phyloP scores from a whole-genome alignment of 2,797 vertebrate species.

The Sebastolobus alascanus region DNA sequence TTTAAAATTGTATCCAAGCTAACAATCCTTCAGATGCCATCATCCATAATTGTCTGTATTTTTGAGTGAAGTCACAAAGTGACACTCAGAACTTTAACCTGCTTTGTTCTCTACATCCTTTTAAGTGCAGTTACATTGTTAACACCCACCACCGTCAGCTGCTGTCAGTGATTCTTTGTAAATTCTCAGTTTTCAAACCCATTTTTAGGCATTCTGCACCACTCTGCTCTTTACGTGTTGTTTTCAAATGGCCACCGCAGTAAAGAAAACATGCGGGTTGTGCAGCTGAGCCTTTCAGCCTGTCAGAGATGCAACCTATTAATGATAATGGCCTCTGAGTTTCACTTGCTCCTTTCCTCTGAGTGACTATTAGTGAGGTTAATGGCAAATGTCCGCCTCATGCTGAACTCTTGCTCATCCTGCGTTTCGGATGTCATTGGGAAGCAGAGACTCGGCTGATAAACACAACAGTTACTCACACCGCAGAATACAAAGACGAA shows the following conservation, averaged over 20 bases:
- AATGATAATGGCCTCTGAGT: conserved; percentile 66
- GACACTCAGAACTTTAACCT: conserved; percentile 38
- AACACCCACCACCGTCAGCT: conserved; percentile 19
- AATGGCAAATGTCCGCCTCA: conserved; percentile 45
- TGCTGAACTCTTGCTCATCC: conserved; percentile 29
- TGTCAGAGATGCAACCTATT: conserved; percentile 50
- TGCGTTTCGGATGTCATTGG: conserved; percentile 33
- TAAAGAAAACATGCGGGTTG: conserved; percentile 7
- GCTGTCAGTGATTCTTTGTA: conserved; percentile 2
- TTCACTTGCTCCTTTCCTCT: conserved; percentile 46
- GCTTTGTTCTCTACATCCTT: conserved; percentile 27
- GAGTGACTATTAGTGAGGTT: conserved; percentile 64
- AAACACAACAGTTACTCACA: background rate
- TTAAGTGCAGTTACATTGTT: conserved; percentile 26
- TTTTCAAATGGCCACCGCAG: conserved; percentile 21
- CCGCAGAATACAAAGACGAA: background rate
- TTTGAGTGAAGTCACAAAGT: conserved; percentile 36
- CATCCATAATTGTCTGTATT: conserved; percentile 36
- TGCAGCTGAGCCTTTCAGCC: conserved; percentile 19
- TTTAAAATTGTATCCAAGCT: conserved; percentile 28
- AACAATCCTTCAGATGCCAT: conserved; percentile 40
- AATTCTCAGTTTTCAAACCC: conserved; percentile 44
- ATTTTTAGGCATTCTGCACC: conserved; percentile 40
- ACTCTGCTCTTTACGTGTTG: conserved; percentile 1
- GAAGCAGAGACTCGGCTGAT: conserved; percentile 3